phyloP scores from a whole-genome alignment of 2,888 invertebrate genomes.

The Agriotes lineatus region DNA sequence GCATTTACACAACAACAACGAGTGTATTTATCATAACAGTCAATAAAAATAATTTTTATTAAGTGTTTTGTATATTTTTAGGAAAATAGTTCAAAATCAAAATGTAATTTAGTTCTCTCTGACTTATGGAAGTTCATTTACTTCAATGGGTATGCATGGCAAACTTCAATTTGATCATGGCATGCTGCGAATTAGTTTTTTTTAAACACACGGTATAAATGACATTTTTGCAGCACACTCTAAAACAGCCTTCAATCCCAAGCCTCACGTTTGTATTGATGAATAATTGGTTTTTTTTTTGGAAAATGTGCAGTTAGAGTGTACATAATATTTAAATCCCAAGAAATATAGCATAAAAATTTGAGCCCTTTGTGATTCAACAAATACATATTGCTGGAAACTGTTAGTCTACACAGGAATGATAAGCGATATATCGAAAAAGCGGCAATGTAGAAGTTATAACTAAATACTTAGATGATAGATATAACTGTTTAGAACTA shows the following conservation, averaged over 20 bases:
- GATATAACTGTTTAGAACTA: background rate
- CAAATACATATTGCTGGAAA: background rate
- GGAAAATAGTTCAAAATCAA: too few species aligned
- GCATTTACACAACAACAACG: too few species aligned
- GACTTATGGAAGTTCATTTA: too few species aligned
- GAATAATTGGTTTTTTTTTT: background rate
- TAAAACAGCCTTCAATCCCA: background rate
- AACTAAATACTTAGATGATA: background rate
- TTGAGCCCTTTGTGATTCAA: background rate
- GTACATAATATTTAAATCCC: background rate
- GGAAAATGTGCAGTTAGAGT: background rate
- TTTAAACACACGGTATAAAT: too few species aligned
- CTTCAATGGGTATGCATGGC: too few species aligned
- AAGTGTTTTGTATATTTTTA: too few species aligned
- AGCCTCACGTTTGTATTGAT: background rate
- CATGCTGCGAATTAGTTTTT: too few species aligned
- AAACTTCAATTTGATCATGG: too few species aligned
- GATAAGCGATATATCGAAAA: background rate
- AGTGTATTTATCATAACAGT: too few species aligned
- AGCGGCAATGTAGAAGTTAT: background rate
- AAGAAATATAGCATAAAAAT: background rate
- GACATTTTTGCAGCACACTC: background rate
- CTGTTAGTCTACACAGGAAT: background rate
- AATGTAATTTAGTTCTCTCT: too few species aligned
- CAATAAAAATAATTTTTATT: too few species aligned